Evolutionary conservation across 2,797 vertebrate genomes (phyloP), one percentile per base, ranked within the genome.

Genomic region (Emys orbicularis): DNA sequence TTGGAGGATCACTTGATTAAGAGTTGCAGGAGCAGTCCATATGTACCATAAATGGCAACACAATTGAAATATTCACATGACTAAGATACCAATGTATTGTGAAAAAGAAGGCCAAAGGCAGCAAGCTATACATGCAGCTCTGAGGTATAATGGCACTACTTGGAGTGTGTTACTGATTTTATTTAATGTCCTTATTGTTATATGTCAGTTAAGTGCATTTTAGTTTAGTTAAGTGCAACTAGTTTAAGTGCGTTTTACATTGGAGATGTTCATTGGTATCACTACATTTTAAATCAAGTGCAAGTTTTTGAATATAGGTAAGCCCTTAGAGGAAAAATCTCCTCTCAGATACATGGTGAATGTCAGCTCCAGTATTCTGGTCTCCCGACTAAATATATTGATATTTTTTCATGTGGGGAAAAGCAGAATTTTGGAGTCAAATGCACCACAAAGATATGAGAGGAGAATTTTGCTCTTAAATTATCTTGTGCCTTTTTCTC

Each of bases 1-100:
- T 12, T 50, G 53, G 41, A 81, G 56, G 15, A 21, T 53, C 6
- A 31, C 5, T 4, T 47, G 31, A 56, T 44, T 41, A 1, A 31
- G 5, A 34, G 16, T 8, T 79, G 34, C 41, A 13, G 50, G 19
- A 56, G 0, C 0, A 1, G 2, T 37, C 31, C 31, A 52, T 80
- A 56, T 56, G 85, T 76, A 65, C 31, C 79, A 56, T 37, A 5
- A 56, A 3, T 31, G 44, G 25, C 53, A 72, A 21, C 68, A 80
- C 41, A 27, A 0, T n/a, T 65, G 31, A 8, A 25, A 65, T 23
- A 7, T 56, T 3, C 53, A 47, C 54, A 41, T 86, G 25, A 68
- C 11, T 2, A 9, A 86, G 81, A 31, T 27, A n/a, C n/a, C 16
- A 18, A 3, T 83, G 18, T 88, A 21, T 41, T 44, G 1, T 57